Evolutionary conservation across 2,113 vertebrate species (phyloP).

Genomic region (Sceloporus undulatus): DNA sequence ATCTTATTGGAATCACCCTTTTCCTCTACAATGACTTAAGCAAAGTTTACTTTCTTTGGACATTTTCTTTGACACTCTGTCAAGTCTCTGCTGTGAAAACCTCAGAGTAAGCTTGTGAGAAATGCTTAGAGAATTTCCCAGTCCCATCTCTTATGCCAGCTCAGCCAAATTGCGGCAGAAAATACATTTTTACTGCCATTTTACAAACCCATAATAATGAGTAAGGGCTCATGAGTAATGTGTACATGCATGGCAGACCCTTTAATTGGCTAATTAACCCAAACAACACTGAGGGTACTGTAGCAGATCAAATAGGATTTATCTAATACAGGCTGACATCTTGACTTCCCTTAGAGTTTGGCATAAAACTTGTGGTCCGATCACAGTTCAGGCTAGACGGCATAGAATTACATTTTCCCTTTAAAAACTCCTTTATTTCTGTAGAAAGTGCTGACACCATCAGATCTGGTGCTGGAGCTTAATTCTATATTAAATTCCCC

Average conservation of each 20-base stretch:
- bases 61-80: constrained; percentile 23
- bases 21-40: constrained; percentile 2
- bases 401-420: constrained; percentile 58
- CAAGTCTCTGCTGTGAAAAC: constrained; percentile 18
- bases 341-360: constrained; percentile 58
- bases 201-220: constrained; percentile 60
- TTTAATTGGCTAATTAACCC: constrained; percentile 71
- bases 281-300: constrained; percentile 63
- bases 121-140: constrained; percentile 63
- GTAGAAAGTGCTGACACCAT: constrained; percentile 60
- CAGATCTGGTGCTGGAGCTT: constrained; percentile 53
- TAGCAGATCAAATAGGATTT: constrained; percentile 54
- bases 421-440: constrained; percentile 57
- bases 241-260: constrained; percentile 61
- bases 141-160: constrained; percentile 53
- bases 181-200: constrained; percentile 52
- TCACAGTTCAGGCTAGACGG: constrained; percentile 41
- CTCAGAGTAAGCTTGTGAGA: constrained; percentile 61
- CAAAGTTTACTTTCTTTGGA: constrained; percentile 32
- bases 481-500: constrained; percentile 53
- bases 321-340: constrained; percentile 68
- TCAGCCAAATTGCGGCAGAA: constrained; percentile 57
- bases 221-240: constrained; percentile 64
- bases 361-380: constrained; percentile 55
- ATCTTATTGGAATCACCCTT: constrained; percentile 3